A percentile compares a stretch with the other conserved stretches of the same genome.
Conservation (phyloP, 2,113 vertebrate genomes). For the Pseudopodoces humilis region DNA sequence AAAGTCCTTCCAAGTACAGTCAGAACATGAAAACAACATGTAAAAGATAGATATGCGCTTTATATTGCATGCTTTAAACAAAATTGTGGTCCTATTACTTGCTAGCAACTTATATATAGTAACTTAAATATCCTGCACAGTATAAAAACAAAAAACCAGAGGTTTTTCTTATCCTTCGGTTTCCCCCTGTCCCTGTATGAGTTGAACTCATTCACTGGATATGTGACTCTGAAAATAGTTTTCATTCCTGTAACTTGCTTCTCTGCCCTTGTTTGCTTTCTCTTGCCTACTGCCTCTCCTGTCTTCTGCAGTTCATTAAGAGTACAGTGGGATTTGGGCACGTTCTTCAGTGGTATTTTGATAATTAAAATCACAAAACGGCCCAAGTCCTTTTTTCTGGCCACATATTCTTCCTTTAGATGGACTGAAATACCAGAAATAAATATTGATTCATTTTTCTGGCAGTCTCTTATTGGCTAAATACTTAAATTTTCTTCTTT, state of each 20-base stretch:
- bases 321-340: background rate
- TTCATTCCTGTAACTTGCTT: slow-evolving; percentile 1
- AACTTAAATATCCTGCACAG: background rate
- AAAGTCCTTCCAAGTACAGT: background rate
- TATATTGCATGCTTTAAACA: background rate
- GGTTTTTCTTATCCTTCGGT: background rate
- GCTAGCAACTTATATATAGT: background rate
- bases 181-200: background rate
- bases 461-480: background rate
- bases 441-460: slow-evolving; percentile 21
- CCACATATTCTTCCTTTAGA: background rate
- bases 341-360: background rate
- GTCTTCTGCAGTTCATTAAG: background rate
- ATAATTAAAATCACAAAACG: background rate
- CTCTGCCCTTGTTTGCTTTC: background rate
- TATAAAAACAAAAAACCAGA: background rate
- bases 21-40: background rate
- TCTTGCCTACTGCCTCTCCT: background rate
- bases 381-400: background rate
- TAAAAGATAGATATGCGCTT: background rate
- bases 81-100: background rate
- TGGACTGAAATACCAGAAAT: background rate
- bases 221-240: background rate
- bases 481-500: background rate
- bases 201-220: background rate